Base-by-base conservation (phyloP, 2,888 invertebrate genomes). In the Meteorus colon region DNA sequence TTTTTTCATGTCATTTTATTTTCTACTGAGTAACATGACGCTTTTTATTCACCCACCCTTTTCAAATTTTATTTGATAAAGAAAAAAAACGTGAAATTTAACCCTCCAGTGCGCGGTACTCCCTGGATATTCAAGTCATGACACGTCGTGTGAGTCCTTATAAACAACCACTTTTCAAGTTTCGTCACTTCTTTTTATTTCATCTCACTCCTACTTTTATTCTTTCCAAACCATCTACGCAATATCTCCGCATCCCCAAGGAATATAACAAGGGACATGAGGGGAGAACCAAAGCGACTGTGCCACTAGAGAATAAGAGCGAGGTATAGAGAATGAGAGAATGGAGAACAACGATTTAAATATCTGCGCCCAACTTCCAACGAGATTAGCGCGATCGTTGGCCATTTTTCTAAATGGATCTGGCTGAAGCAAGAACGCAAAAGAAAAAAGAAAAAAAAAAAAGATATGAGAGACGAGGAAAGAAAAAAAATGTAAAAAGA, bases 11-110 rank as follows among this genome's bases (percentile, higher is more conserved):
- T 70, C 4, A 10, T 60, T 60, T 27, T 45, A 41, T 62, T 71
- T 71, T 41, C 16, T 16, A 41, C 2, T 29, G 55, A n/a, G n/a
- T 48, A 24, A 8, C 55, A 48, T 68, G 51, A 31, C 48, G 24
- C 14, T 66, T 41, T 55, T 73, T 27, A 24, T 24, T 14, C 51
- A 48, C 34, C 34, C 6, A 73, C 48, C 48, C 72, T 77, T 78
- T 77, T 81, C 79, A 81, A 24, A 80, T 83, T 81, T 81, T 75
- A 71, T 76, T 78, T 78, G 80, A 84, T 81, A 78, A 81, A 79
- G 79, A 78, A 75, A 24, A 24, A 24, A 63, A 79, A 66, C 55
- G 71, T 74, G 72, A 79, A 80, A 83, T 81, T 80, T 77, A 73
- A 76, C 78, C 68, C 78, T 73, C 70, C 6, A 81, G 75, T 73